Base-by-base conservation (phyloP, 2,113 vertebrate species). In the Platichthys flesus region DNA sequence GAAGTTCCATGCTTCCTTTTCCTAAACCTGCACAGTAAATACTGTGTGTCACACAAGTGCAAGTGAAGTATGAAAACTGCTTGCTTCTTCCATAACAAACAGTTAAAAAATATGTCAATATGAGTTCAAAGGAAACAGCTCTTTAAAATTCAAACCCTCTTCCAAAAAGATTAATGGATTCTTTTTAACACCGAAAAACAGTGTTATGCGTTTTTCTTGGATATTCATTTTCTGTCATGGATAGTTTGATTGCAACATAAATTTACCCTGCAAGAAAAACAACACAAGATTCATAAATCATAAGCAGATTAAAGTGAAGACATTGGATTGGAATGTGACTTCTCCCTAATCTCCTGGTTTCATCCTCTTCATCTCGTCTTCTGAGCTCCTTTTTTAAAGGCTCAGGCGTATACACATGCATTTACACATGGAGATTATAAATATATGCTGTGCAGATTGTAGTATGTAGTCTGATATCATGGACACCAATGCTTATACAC, bases 251-350 rank as follows among this genome's bases (percentile, higher is more conserved):
- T 47, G 59, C 55, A 35, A 37, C 52, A 56, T 49, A 35, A 24
- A 66, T 82, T 78, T 58, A 26, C n/a, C 4, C 40, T 18, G 9
- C 20, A 3, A 52, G 18, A 67, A 76, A 77, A 70, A 68, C 21
- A 71, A 65, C 62, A 49, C n/a, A 15, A 20, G 35, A 64, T 24
- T 73, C 21, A 67, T 82, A 73, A 78, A 77, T 74, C 28, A 57
- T 9, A 18, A 37, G 2, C 3, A 51, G 24, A 74, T 57, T 24
- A 55, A 70, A 72, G 51, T 66, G 59, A 74, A 66, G 77, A 47
- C 58, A 40, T 23, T 14, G 6, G 26, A 72, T 66, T 23, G 60
- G 67, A 80, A 74, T 84, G 64, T 62, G 65, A 42, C 31, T 21
- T 23, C 35, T 28, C 12, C 12, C 14, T 58, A 14, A 51, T 70